Conservation (phyloP, 1,140 invertebrate species). For the Whitmania pigra region DNA sequence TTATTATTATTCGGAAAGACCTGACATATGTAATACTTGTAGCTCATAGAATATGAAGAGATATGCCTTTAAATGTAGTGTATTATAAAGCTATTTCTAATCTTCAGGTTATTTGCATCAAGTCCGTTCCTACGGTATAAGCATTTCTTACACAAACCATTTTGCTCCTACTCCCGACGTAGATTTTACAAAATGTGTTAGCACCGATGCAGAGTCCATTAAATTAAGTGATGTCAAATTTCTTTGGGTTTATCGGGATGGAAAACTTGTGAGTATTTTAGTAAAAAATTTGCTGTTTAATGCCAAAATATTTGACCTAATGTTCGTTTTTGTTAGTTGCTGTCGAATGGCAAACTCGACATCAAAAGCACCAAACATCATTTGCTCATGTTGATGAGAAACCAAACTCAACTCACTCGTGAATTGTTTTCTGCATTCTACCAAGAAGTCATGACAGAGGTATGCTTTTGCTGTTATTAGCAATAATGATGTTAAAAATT, state of each 20-base stretch:
- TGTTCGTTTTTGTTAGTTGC: constrained; percentile 13
- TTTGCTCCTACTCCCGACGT: constrained; percentile 31
- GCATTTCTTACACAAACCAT: constrained; percentile 35
- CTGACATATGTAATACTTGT: not conserved
- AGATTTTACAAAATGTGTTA: constrained; percentile 31
- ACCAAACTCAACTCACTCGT: constrained; percentile 1
- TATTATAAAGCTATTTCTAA: not conserved
- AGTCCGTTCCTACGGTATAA: constrained; percentile 38
- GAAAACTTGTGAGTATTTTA: constrained; percentile 14
- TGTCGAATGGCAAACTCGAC: constrained; percentile 14
- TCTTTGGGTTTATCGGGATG: constrained; percentile 24
- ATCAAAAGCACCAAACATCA: constrained; percentile 7
- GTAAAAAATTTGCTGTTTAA: not conserved
- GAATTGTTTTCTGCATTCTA: constrained; percentile 21
- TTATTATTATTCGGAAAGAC: not conserved
- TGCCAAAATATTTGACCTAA: not conserved
- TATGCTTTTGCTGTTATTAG: not conserved
- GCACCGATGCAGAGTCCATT: constrained; percentile 12
- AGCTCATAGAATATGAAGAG: constrained; percentile 9
- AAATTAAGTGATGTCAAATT: constrained; percentile 18
- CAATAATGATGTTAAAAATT: not conserved
- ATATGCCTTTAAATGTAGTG: not conserved
- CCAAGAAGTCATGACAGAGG: constrained; percentile 13
- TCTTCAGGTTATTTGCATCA: constrained; percentile 37
- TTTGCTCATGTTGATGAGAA: constrained; percentile 19